phyloP scores from a whole-genome alignment of 2,888 invertebrate genomes.

The Orchesellides sinensis region DNA sequence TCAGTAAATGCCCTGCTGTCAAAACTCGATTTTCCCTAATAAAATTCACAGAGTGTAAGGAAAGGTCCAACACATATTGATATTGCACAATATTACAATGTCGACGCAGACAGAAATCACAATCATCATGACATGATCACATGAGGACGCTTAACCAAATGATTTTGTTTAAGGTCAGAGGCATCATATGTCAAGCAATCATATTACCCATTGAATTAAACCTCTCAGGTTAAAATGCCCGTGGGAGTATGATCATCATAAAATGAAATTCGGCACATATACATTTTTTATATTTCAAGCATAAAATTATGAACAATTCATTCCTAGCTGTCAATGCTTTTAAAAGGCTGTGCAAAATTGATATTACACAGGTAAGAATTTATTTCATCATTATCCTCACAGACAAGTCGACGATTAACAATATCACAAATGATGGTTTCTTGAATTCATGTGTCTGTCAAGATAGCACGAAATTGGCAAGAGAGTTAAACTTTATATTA shows the following conservation, averaged over 20 bases:
- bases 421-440: too few relatives aligned
- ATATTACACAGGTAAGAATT: too few relatives aligned
- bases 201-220: slow-evolving; percentile 24
- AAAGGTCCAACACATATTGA: neutral
- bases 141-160: slow-evolving; percentile 16
- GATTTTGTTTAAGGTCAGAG: slow-evolving; percentile 41
- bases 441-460: too few relatives aligned
- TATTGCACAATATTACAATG: neutral
- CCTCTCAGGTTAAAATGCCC: slow-evolving; percentile 18
- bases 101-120: neutral
- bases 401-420: neutral
- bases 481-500: neutral
- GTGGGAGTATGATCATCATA: slow-evolving; percentile 40
- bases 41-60: slow-evolving; percentile 38
- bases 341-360: neutral
- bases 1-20: slow-evolving; percentile 58
- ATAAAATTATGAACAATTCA: too few relatives aligned
- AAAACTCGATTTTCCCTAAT: slow-evolving; percentile 55
- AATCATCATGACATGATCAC: slow-evolving; percentile 22
- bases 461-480: slow-evolving; percentile 6
- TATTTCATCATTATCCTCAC: neutral
- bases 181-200: slow-evolving; percentile 44
- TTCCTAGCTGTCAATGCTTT: too few relatives aligned
- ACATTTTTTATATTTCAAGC: too few relatives aligned
- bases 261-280: neutral